A percentile compares a stretch with the other conserved stretches of the same genome.
These are phyloP conservation scores for Argopecten irradians DNA, from an alignment of 1,140 invertebrate genomes.

Conservation along the genomic window DNA sequence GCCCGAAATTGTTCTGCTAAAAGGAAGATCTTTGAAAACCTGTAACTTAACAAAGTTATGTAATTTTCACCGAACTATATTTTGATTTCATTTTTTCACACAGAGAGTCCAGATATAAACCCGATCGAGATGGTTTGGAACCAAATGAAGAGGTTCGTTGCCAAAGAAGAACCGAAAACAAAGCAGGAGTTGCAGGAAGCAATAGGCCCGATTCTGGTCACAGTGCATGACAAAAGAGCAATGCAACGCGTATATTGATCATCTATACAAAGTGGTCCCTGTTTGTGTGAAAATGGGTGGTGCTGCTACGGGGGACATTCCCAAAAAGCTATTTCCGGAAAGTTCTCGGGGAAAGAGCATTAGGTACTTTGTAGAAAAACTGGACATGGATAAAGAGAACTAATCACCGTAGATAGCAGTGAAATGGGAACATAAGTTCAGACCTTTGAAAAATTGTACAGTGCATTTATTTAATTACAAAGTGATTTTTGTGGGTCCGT, in stretches of 20 bases:
- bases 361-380: neutral
- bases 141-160: conserved; percentile 18
- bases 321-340: conserved; percentile 17
- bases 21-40: too few species aligned
- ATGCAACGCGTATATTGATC: conserved; percentile 42
- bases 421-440: too few species aligned
- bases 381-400: neutral
- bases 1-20: too few species aligned
- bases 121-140: conserved; percentile 27
- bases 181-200: neutral
- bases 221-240: conserved; percentile 35
- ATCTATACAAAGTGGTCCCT: conserved; percentile 39
- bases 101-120: conserved; percentile 7
- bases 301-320: conserved; percentile 34
- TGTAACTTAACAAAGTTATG: too few species aligned
- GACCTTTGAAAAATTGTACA: too few species aligned
- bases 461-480: too few species aligned
- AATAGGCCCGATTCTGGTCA: conserved; percentile 4
- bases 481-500: too few species aligned
- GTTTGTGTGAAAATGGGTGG: conserved; percentile 30
- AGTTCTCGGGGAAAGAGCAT: neutral
- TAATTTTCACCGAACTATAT: too few species aligned
- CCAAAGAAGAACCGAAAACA: neutral
- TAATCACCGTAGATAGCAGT: too few species aligned
- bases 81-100: neutral